A percentile compares a stretch with the other conserved stretches of the same genome.
phyloP scores from a whole-genome alignment of 2,888 invertebrate genomes.

The Portevinia maculata region DNA sequence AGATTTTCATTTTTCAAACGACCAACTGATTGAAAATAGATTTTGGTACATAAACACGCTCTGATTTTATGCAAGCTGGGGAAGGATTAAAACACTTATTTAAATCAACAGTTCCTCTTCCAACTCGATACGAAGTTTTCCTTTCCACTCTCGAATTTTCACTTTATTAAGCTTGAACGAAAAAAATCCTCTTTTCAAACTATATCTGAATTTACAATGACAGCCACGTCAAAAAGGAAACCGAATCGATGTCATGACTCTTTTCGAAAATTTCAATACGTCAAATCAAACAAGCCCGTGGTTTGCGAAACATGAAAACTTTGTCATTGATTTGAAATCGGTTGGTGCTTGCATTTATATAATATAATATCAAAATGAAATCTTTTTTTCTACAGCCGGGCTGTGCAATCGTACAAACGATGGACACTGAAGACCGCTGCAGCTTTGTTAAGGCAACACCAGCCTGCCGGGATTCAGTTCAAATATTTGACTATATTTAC shows the following conservation, averaged over 20 bases:
- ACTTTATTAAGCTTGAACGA: too few relatives aligned
- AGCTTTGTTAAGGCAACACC: slow-evolving; percentile 79
- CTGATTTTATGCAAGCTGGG: too few relatives aligned
- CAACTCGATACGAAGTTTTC: too few relatives aligned
- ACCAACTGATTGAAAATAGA: too few relatives aligned
- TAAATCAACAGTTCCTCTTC: too few relatives aligned
- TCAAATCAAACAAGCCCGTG: slow-evolving; percentile 45
- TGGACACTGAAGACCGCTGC: slow-evolving; percentile 79
- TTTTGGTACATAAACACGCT: too few relatives aligned
- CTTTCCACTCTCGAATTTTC: too few relatives aligned
- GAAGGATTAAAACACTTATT: too few relatives aligned
- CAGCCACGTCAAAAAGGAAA: background rate
- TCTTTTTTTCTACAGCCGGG: slow-evolving; percentile 73
- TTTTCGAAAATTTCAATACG: slow-evolving; percentile 56
- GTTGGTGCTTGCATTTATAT: background rate
- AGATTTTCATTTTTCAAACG: too few relatives aligned
- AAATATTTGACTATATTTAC: slow-evolving; percentile 80
- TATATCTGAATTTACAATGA: too few relatives aligned
- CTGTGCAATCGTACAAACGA: slow-evolving; percentile 80
- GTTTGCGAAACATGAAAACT: slow-evolving; percentile 53
- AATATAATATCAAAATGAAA: slow-evolving; percentile 36
- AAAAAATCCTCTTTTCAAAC: too few relatives aligned
- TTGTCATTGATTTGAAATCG: slow-evolving; percentile 48
- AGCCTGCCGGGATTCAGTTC: slow-evolving; percentile 78
- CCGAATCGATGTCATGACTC: slow-evolving; percentile 11